Evolutionary conservation across 2,113 vertebrate species (phyloP).

Genomic region (Zosterops borbonicus): DNA sequence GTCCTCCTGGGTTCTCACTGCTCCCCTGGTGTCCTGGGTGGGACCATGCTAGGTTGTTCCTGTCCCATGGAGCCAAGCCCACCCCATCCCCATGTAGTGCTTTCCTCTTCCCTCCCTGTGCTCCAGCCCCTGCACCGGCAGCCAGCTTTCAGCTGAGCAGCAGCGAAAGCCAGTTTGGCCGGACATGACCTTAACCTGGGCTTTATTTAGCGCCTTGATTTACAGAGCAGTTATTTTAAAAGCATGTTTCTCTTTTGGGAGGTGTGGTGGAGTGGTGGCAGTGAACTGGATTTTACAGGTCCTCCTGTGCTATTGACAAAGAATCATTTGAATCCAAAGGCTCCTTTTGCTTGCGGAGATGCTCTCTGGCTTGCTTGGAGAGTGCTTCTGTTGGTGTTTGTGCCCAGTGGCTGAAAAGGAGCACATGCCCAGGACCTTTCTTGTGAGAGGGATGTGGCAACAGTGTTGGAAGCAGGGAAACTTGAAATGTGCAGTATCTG

Average conservation of each 20-base stretch:
- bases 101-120: background rate
- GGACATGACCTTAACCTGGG: conserved; percentile 58
- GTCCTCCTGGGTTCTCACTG: background rate
- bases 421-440: background rate
- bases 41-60: background rate
- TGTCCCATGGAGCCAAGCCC: background rate
- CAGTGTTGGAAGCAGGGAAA: background rate
- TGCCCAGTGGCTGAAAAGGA: background rate
- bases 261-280: conserved; percentile 18
- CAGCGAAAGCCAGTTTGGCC: conserved; percentile 12
- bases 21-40: background rate
- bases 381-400: background rate
- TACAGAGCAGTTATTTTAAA: conserved; percentile 60
- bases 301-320: background rate
- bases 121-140: background rate
- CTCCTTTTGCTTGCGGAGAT: background rate
- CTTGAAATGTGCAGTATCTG: background rate
- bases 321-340: background rate
- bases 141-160: background rate
- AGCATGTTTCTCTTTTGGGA: conserved; percentile 8
- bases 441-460: background rate
- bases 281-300: background rate
- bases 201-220: conserved; percentile 61
- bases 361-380: conserved; percentile 27
- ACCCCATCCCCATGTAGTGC: background rate